phyloP scores from a whole-genome alignment of 2,797 vertebrate genomes.

The Labroides dimidiatus region DNA sequence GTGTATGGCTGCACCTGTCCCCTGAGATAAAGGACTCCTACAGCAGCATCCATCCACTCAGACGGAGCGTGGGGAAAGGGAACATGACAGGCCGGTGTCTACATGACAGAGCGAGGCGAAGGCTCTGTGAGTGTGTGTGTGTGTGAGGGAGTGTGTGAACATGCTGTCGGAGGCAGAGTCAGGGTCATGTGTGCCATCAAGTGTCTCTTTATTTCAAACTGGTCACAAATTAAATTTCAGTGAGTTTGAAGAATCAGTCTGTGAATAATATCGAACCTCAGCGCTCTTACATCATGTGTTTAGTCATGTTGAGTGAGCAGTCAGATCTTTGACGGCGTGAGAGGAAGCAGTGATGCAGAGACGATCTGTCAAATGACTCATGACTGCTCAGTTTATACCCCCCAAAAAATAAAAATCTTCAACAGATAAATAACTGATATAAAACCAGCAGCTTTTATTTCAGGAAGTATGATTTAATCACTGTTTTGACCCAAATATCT shows the following conservation, averaged over 20 bases:
- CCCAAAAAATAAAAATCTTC: too few species aligned
- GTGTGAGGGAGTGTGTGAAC: constrained; percentile 30
- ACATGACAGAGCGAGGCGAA: constrained; percentile 42
- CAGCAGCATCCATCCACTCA: constrained; percentile 66
- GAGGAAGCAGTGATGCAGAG: too few species aligned
- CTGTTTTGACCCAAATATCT: too few species aligned
- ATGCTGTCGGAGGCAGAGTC: not conserved
- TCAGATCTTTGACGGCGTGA: too few species aligned
- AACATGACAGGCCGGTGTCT: constrained; percentile 57
- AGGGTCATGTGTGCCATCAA: not conserved
- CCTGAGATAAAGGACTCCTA: constrained; percentile 73
- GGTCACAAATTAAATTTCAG: constrained; percentile 14
- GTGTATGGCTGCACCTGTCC: constrained; percentile 68
- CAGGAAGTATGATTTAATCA: too few species aligned
- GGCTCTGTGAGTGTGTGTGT: constrained; percentile 4
- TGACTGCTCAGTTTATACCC: not conserved
- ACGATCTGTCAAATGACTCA: constrained; percentile 3
- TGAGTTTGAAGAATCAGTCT: not conserved
- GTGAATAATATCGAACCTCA: not conserved
- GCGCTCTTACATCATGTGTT: too few species aligned
- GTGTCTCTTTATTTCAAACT: constrained; percentile 17
- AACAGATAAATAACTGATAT: too few species aligned
- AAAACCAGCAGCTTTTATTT: too few species aligned
- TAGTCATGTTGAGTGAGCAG: too few species aligned
- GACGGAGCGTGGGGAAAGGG: constrained; percentile 52